Evolutionary conservation across 2,113 vertebrate species (phyloP).

Genomic region (Nematolebias whitei): DNA sequence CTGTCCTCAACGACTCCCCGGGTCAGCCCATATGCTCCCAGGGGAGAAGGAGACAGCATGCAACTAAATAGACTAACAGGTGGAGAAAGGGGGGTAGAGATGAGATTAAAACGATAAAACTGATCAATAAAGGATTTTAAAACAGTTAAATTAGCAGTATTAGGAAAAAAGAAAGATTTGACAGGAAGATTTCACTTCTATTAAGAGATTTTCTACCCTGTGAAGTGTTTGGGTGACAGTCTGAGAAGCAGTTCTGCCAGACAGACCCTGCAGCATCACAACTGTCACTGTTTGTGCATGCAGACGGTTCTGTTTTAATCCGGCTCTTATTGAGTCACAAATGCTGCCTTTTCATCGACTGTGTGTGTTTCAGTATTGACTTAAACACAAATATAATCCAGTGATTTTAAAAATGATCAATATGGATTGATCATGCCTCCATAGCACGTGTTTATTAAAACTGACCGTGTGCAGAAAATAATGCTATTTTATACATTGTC

Average conservation of each 20-base stretch:
- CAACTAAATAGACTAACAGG: constrained; percentile 65
- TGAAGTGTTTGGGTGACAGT: constrained; percentile 43
- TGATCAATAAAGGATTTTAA: constrained; percentile 53
- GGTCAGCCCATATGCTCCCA: constrained; percentile 78
- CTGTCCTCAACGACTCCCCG: constrained; percentile 78
- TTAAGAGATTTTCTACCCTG: constrained; percentile 34
- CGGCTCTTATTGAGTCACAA: no score
- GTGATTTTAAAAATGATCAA: no score
- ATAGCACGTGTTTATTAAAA: no score
- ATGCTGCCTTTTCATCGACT: no score
- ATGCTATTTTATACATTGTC: no score
- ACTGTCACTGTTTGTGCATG: no score
- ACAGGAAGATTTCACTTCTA: constrained; percentile 50
- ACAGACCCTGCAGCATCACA: background rate
- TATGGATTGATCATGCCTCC: no score
- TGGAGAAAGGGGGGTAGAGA: constrained; percentile 58
- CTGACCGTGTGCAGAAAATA: no score
- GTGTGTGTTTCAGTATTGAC: no score
- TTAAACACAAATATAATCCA: no score
- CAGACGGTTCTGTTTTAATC: no score
- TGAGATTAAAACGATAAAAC: constrained; percentile 51
- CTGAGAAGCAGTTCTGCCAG: constrained; percentile 23
- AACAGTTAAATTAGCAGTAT: constrained; percentile 70
- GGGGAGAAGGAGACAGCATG: constrained; percentile 64
- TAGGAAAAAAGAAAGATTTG: constrained; percentile 29